phyloP scores from a whole-genome alignment of 2,113 vertebrate species.

The Craseonycteris thonglongyai region DNA sequence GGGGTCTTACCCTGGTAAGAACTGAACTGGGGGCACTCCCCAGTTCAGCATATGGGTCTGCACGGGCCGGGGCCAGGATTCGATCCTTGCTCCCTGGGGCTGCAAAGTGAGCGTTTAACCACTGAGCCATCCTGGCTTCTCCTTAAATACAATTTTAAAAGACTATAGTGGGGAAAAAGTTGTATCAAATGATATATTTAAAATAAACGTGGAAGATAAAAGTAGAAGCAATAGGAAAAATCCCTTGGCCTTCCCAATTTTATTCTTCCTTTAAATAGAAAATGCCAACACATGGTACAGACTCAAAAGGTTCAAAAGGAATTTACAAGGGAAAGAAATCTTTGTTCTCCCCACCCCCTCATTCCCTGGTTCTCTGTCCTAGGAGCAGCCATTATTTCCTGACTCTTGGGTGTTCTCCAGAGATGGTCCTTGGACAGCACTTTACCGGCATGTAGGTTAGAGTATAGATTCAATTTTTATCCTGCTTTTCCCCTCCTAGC shows the following conservation, averaged over 20 bases:
- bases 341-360: background rate
- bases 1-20: too few relatives aligned
- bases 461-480: background rate
- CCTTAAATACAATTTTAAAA: too few relatives aligned
- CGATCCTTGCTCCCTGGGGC: too few relatives aligned
- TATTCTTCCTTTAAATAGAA: constrained; percentile 3
- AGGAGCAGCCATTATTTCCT: background rate
- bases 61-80: too few relatives aligned
- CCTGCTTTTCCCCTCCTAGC: background rate
- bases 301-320: background rate
- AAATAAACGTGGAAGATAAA: background rate
- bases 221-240: background rate
- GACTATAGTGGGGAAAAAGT: background rate
- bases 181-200: background rate
- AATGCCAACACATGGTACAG: background rate
- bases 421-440: background rate
- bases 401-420: background rate
- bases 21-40: too few relatives aligned
- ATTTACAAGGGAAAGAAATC: background rate
- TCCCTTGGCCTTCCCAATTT: background rate
- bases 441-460: background rate
- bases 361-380: too few relatives aligned
- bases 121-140: too few relatives aligned
- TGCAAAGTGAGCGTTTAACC: too few relatives aligned
- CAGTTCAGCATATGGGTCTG: too few relatives aligned